Conservation (phyloP, 2,113 vertebrate species). For the Camelus bactrianus region DNA sequence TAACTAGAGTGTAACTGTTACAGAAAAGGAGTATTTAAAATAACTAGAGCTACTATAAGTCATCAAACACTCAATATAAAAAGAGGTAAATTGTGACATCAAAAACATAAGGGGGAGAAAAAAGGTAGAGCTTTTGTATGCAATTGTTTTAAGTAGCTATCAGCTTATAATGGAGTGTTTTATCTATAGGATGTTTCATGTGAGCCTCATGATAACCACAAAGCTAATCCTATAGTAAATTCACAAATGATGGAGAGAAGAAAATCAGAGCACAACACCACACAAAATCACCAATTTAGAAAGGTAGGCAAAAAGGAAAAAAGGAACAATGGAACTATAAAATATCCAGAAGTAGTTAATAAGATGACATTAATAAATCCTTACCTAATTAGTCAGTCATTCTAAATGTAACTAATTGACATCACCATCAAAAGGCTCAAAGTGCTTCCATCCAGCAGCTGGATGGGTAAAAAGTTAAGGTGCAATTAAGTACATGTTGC, state of each 20-base stretch:
- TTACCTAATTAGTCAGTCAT: background rate
- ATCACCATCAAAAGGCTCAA: background rate
- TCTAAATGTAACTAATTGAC: background rate
- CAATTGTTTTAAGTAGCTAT: too few relatives aligned
- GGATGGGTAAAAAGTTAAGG: background rate
- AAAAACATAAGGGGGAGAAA: too few relatives aligned
- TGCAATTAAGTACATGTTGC: background rate
- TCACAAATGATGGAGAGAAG: background rate
- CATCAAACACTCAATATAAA: too few relatives aligned
- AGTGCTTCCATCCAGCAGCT: background rate
- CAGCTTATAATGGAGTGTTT: background rate
- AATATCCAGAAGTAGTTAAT: background rate
- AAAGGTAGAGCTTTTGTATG: too few relatives aligned
- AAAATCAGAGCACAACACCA: background rate
- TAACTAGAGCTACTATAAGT: too few relatives aligned
- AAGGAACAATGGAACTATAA: background rate
- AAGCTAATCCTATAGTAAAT: background rate
- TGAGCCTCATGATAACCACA: background rate
- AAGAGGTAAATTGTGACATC: too few relatives aligned
- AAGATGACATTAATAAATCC: background rate
- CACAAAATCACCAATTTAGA: background rate
- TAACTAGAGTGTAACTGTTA: background rate
- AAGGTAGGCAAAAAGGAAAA: background rate
- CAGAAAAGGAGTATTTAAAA: too few relatives aligned
- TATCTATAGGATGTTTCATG: background rate